phyloP scores from a whole-genome alignment of 2,113 vertebrate genomes.

The Sylvietta virens region DNA sequence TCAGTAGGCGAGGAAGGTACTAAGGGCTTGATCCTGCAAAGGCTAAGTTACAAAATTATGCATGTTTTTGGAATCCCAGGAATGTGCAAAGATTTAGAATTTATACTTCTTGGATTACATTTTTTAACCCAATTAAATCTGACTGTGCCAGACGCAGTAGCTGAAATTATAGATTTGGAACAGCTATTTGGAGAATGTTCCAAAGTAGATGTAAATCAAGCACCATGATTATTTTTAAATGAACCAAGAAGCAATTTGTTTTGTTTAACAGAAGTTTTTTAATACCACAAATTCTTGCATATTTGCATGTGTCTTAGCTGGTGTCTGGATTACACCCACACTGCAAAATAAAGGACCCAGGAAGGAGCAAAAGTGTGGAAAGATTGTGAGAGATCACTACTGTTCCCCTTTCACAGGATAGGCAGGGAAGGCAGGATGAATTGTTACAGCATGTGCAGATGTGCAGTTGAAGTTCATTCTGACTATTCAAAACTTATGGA shows the following conservation, averaged over 20 bases:
- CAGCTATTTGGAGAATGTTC: conserved; percentile 10
- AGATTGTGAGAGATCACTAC: neutral
- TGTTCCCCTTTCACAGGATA: neutral
- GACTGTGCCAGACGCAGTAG: conserved; percentile 61
- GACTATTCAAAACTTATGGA: neutral
- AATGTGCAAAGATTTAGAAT: conserved; percentile 72
- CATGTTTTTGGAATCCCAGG: conserved; percentile 63
- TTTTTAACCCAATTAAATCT: conserved; percentile 71
- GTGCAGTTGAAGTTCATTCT: neutral
- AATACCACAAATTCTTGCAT: conserved; percentile 19
- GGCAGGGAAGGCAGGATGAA: neutral
- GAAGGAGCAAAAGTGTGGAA: neutral
- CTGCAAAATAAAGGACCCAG: neutral
- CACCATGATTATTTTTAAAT: conserved; percentile 44
- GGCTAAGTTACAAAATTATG: conserved; percentile 38
- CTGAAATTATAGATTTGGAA: conserved; percentile 63
- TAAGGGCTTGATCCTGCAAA: neutral
- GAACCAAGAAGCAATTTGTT: conserved; percentile 1
- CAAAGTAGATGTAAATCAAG: conserved; percentile 60
- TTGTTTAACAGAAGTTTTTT: neutral
- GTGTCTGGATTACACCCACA: neutral
- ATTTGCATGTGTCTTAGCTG: neutral
- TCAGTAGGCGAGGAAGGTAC: neutral
- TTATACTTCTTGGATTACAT: conserved; percentile 69
- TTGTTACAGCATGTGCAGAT: neutral